A percentile compares a stretch with the other conserved stretches of the same genome.
Conservation (phyloP, 2,113 vertebrate species). For the Nesogale talazaci region DNA sequence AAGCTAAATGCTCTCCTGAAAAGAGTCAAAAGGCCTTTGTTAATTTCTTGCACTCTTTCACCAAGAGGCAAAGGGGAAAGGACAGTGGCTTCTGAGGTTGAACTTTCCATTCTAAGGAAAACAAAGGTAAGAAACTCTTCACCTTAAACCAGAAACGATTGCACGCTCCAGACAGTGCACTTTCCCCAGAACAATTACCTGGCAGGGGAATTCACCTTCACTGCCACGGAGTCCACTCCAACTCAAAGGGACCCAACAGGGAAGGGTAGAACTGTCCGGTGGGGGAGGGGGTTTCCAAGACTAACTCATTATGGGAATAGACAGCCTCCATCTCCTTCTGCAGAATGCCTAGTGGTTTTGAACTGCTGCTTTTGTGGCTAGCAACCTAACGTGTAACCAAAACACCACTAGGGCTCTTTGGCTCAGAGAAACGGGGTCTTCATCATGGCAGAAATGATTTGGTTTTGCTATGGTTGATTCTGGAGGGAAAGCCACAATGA, state of each 20-base stretch:
- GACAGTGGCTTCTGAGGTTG: not conserved
- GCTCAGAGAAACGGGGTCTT: not conserved
- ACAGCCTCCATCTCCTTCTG: too few relatives aligned
- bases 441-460: not conserved
- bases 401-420: too few relatives aligned
- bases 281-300: too few relatives aligned
- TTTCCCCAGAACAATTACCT: not conserved
- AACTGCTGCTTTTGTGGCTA: too few relatives aligned
- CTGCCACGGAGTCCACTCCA: too few relatives aligned
- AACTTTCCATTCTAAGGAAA: not conserved
- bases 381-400: too few relatives aligned
- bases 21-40: slow-evolving; percentile 52
- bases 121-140: not conserved
- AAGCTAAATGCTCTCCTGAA: slow-evolving; percentile 45
- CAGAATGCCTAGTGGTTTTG: too few relatives aligned
- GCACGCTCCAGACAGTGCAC: not conserved
- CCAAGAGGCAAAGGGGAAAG: not conserved
- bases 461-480: not conserved
- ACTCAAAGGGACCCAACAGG: too few relatives aligned
- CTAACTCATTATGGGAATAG: too few relatives aligned
- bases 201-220: too few relatives aligned
- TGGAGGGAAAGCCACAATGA: not conserved
- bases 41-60: slow-evolving; percentile 43
- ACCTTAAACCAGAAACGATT: not conserved
- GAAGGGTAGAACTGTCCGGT: too few relatives aligned